phyloP scores from a whole-genome alignment of 2,113 vertebrate genomes.

The Macquaria australasica region DNA sequence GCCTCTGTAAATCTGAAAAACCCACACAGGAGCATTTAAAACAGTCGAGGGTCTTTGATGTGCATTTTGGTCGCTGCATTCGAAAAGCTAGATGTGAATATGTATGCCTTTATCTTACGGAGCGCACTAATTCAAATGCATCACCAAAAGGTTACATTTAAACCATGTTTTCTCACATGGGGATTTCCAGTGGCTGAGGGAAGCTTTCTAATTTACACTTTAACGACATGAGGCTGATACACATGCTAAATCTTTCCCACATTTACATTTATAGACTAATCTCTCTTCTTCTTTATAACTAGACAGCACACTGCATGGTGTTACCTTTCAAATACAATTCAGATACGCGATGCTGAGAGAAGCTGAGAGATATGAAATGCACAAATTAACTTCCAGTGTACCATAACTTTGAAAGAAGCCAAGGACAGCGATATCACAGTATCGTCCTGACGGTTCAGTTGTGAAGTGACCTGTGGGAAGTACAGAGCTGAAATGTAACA shows the following conservation, averaged over 20 bases:
- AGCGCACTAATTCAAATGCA: constrained; percentile 5
- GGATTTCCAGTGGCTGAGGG: neutral
- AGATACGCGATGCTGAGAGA: neutral
- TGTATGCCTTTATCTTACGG: constrained; percentile 23
- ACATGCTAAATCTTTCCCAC: neutral
- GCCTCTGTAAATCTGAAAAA: constrained; percentile 2
- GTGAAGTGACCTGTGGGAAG: neutral
- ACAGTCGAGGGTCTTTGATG: constrained; percentile 45
- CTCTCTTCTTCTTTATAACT: neutral
- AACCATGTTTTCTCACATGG: constrained; percentile 6
- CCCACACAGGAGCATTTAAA: constrained; percentile 40
- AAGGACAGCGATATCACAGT: constrained; percentile 1
- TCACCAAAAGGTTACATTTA: constrained; percentile 18
- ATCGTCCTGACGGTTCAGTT: neutral
- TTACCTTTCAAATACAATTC: constrained; percentile 12
- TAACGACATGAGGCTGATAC: neutral
- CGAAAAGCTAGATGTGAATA: constrained; percentile 26
- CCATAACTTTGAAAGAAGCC: constrained; percentile 15
- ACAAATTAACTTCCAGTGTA: constrained; percentile 3
- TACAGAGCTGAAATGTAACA: neutral
- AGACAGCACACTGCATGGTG: neutral
- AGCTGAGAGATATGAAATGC: neutral
- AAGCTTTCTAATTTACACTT: constrained; percentile 23
- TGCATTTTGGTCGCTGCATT: constrained; percentile 1
- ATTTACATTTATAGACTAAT: constrained; percentile 23